Evolutionary conservation across 2,113 vertebrate genomes (phyloP), one percentile per base, ranked within the genome.

Genomic region (Grallaria varia): DNA sequence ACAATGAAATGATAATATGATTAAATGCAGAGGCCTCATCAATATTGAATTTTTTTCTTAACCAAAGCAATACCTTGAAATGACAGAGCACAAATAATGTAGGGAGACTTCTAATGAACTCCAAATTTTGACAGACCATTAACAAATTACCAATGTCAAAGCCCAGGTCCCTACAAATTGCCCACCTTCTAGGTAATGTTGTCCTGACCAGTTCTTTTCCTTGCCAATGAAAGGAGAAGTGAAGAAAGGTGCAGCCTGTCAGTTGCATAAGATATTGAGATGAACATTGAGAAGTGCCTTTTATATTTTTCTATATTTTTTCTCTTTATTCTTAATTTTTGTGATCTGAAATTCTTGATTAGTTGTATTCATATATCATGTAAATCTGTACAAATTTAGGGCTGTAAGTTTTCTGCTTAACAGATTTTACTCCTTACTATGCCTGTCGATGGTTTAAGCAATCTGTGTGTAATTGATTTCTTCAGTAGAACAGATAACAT

Each of bases 401-500:
- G 92, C 95, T 97, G 89, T 95, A 97, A 97, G 95, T 98, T 97
- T 98, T 97, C 96, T 97, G 87, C 95, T 97, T 97, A 97, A 97
- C 97, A 97, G 97, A 97, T 97, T 98, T 97, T 97, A 97, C 96
- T 98, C 96, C 95, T 97, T 94, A 89, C 97, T 95, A 97, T 95
- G 97, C 97, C 91, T 98, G 97, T 97, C 97, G 96, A 96, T 95
- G 86, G 93, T 96, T 97, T 97, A 97, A 97, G 96, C 98, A 98
- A 98, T 98, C 97, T 97, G 92, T 75, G 72, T 75, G 96, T 97
- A 98, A 98, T 98, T 98, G 97, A 98, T 98, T 98, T 98, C 97
- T 98, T 97, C 97, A 97, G 97, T 97, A 98, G 98, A 98, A 98
- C 93, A 97, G 97, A 97, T 97, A 98, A 98, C 97, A 98, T 98